Percentiles rank a stretch among this genome's conserved stretches.
Conservation (phyloP, 1,140 invertebrate species). For the Dolichoris vasculosae region DNA sequence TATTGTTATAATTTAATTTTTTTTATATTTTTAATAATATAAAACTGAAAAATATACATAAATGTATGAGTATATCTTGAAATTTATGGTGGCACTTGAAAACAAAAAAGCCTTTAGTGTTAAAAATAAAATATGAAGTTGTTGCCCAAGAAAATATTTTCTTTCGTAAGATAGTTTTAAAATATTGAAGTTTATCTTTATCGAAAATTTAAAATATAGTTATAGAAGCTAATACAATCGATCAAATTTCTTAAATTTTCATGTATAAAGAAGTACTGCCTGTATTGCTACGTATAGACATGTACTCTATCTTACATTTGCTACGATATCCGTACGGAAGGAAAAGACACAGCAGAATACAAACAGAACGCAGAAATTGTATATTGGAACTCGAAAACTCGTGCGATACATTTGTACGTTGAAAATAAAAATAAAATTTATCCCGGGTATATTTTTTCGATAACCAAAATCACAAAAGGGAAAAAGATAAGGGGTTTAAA, state of each 20-base stretch:
- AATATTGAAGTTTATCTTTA: neutral
- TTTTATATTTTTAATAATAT: neutral
- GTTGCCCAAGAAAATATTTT: neutral
- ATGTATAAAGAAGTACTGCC: neutral
- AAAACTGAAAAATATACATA: neutral
- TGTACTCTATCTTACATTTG: neutral
- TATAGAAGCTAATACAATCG: neutral
- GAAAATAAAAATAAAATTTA: slow-evolving; percentile 9
- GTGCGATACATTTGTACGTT: neutral
- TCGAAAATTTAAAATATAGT: neutral
- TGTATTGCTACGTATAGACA: neutral
- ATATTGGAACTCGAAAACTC: neutral
- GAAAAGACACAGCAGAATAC: neutral
- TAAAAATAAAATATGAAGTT: neutral
- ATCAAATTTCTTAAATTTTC: neutral
- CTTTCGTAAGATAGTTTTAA: neutral
- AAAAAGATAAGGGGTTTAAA: neutral
- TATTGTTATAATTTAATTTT: neutral
- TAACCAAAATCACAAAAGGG: neutral
- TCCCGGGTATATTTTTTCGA: neutral
- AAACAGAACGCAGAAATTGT: neutral
- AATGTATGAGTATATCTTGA: neutral
- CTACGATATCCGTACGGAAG: neutral
- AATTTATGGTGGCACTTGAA: neutral
- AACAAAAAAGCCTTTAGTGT: neutral